Base-by-base conservation (phyloP, 2,113 vertebrate genomes). In the Eptatretus burgeri region DNA sequence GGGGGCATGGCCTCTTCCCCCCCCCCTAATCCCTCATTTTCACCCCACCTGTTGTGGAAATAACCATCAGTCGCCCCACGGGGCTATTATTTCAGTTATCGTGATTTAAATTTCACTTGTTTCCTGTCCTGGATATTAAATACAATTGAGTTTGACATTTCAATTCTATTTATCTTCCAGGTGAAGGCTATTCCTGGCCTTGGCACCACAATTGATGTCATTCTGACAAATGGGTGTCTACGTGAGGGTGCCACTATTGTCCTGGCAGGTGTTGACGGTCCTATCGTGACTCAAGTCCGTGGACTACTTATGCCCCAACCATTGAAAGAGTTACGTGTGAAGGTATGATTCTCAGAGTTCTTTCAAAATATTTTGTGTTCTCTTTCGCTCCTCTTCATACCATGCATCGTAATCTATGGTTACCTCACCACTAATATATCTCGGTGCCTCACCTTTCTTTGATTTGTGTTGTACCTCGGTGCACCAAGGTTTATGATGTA, bases 161-260 rank as follows among this genome's bases (percentile, higher is more conserved):
- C 27, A 41, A 41, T 41, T 12, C 56, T 20, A 11, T 20, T 60
- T 20, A 20, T 12, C 20, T 67, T 12, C 51, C 71, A 98, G 91
- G 91, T 98, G 5, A 98, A 96, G 73, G 89, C 91, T 13, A 77
- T 96, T 51, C 87, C 89, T 2, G 91, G 91, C 12, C 93, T 98
- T 89, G 91, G 91, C 50, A 96, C 91, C 2, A 98, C 91, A 2
- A 93, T 98, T 71, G 91, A 98, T 66, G 86, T 96, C 14, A 95
- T 98, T 72, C 70, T 98, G 64, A 96, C 95, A 62, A 98, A 98
- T 10, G 91, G 89, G 0, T 41, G 71, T 1, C 74, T 98, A 70
- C 78, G 78, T 51, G 91, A 96, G 73, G 84, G 91, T 12, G 81
- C 93, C 66, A 96, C 84, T 49, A 84, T 98, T 74, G 85, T 98